Conservation (phyloP, 2,113 vertebrate species). For the Pitta sordida region DNA sequence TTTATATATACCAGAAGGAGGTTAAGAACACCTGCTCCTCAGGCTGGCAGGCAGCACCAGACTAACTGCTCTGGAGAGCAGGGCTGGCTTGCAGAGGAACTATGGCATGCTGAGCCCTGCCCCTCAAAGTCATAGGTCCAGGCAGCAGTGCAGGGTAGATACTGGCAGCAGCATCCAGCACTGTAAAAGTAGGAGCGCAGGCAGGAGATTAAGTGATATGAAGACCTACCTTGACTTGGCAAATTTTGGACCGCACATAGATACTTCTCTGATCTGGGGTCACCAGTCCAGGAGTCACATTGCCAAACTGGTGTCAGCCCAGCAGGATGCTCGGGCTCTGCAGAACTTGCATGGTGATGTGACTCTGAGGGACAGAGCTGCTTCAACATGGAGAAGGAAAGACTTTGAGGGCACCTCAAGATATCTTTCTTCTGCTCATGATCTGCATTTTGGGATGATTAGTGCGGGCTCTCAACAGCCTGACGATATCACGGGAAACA, state of each 20-base stretch:
- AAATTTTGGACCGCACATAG: neutral
- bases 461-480: neutral
- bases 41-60: neutral
- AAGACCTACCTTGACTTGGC: neutral
- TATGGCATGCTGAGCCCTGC: neutral
- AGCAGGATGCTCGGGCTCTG: neutral
- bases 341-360: neutral
- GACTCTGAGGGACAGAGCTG: neutral
- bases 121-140: neutral
- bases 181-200: neutral
- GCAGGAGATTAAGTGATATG: neutral
- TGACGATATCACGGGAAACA: fast-evolving
- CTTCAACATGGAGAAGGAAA: neutral
- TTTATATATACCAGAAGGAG: neutral
- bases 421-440: neutral
- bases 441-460: neutral
- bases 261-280: neutral
- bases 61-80: neutral
- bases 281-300: neutral
- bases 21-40: neutral
- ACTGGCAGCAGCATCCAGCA: neutral
- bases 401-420: neutral
- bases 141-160: neutral
- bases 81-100: neutral
- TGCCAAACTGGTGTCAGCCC: neutral